Base-by-base conservation (phyloP, 2,888 invertebrate species). In the Choristoneura rosaceana region DNA sequence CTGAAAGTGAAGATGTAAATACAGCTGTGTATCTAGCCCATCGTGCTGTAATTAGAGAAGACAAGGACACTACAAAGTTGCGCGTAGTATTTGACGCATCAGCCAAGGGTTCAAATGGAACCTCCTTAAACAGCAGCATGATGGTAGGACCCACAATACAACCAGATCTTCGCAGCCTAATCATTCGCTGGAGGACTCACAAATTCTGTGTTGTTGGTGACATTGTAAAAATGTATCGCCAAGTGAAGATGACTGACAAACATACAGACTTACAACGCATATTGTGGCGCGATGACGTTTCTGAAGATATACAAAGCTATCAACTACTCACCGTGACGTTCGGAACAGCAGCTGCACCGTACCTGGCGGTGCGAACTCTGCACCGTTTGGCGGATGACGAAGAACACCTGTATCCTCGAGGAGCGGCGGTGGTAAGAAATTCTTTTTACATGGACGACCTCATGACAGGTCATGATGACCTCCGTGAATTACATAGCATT, bases 141-240 rank as follows among this genome's bases (percentile, higher is more conserved):
- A 38, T 38, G 38, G 8, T 38, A 38, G 38, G 38, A 38, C 38
- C 38, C 8, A 38, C 38, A 7, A 38, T 38, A 38, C 38, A 38
- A 38, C 38, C 38, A 38, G 38, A 38, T 38, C 38, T 38, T 8
- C 38, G 38, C 8, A 38, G 8, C 8, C 38, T 38, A 3, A 38
- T 38, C 5, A 38, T 38, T 7, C 38, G 38, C 8, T 38, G 38
- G 38, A 38, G 38, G 38, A 2, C 38, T 5, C 38, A 38, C 38
- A 38, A 38, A 38, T 38, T 38, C 38, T 38, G 38, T 38, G 38
- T 38, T 38, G 38, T 38, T 38, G 38, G 38, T 38, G 38, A 77
- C n/a, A 79, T 74, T 59, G 65, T 71, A 8, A 79, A 82, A 71
- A 82, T 82, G 80, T 83, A 80, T 58, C 58, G 82, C 3, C 76